These are phyloP conservation scores for Lerema accius DNA, from an alignment of 1,140 invertebrate species.

Conservation along the genomic window DNA sequence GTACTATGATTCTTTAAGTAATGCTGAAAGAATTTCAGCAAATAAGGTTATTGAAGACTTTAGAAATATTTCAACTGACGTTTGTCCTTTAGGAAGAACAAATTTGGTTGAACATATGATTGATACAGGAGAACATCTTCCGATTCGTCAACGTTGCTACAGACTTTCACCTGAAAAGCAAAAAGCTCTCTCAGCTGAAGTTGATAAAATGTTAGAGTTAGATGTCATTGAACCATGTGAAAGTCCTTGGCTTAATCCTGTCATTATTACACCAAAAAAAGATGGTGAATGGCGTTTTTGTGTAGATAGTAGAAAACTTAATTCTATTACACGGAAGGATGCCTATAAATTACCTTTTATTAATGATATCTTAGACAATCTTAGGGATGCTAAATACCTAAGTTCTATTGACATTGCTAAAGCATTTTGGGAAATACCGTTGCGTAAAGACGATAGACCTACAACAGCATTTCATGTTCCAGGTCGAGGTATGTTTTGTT, in stretches of 20 bases:
- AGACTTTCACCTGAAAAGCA: constrained; percentile 17
- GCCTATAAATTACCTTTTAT: not conserved
- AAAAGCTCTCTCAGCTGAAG: not conserved
- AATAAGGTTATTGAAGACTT: not conserved
- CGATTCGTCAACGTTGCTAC: constrained; percentile 29
- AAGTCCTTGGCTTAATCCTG: constrained; percentile 50
- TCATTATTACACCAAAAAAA: constrained; percentile 46
- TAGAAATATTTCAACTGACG: too few species aligned
- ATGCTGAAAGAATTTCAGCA: not conserved
- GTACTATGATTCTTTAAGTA: not conserved
- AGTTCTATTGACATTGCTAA: constrained; percentile 21
- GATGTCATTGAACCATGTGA: constrained; percentile 39
- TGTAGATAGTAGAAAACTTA: constrained; percentile 62
- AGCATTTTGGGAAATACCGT: constrained; percentile 61
- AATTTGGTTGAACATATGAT: not conserved
- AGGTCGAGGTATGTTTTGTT: constrained; percentile 46
- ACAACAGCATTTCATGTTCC: constrained; percentile 58
- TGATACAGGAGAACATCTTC: not conserved
- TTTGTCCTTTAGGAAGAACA: not conserved
- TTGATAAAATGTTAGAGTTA: not conserved
- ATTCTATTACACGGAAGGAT: constrained; percentile 23
- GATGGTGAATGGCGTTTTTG: constrained; percentile 49
- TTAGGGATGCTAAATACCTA: constrained; percentile 6
- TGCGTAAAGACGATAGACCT: constrained; percentile 24
- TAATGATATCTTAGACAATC: not conserved